Base-by-base conservation (phyloP, 2,797 vertebrate genomes). In the Eutrigla gurnardus region DNA sequence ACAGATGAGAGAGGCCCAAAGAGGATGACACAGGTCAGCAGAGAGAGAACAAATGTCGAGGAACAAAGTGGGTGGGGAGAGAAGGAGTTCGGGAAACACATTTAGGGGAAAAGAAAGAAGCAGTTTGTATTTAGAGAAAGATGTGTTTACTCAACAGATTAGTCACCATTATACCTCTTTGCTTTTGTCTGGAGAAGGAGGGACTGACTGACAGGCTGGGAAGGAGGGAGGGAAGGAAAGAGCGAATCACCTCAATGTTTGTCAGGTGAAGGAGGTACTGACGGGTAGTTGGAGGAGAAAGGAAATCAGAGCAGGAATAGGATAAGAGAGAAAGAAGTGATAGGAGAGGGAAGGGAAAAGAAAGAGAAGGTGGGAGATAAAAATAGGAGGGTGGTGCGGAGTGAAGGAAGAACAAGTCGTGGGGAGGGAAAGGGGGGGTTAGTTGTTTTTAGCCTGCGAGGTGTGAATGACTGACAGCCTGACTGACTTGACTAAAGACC, bases 121-220 rank as follows among this genome's bases (percentile, higher is more conserved):
- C 63, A 76, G 81, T 73, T 87, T 79, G 82, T 81, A 82, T 89
- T 91, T 85, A 83, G 58, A 85, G 83, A 78, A 76, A 77, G 81
- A 87, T 85, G 86, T 91, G 90, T 92, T 93, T 91, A 91, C 89
- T 88, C 90, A 91, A 90, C 85, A 90, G 89, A 91, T 93, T 91
- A 93, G 91, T 93, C 93, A 92, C 88, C 84, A 88, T 92, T 91
- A 88, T 88, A 78, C 75, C 82, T 69, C 75, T 85, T 65, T 89
- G 83, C 85, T 89, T 90, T 93, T 88, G 89, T 91, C 90, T 92
- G 77, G 83, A 71, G 83, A 67, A 86, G 88, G 88, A 87, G 87
- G 85, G 86, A 64, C 86, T 90, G 89, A 90, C 80, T 90, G 91
- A 90, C 89, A 88, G 84, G 65, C 74, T 73, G 72, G 65, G 75